Base-by-base conservation (phyloP, 1,140 invertebrate genomes). In the Drosophila lacteicornis region DNA sequence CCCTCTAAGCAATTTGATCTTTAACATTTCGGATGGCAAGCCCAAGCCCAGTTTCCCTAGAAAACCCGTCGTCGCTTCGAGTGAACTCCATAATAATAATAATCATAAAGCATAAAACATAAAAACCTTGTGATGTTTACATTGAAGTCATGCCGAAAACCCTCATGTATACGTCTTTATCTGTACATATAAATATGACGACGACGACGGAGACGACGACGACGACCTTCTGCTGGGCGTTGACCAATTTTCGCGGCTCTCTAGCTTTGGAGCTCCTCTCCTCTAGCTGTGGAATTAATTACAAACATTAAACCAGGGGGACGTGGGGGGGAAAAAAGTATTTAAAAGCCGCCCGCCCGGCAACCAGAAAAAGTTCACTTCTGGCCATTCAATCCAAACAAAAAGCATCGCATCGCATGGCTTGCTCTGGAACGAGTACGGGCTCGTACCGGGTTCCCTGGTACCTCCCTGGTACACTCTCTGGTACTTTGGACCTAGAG, bases 51-150 rank as follows among this genome's bases (percentile, higher is more conserved):
- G 66, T 73, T 60, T 73, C 67, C 53, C 38, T 22, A 73, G 69
- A 73, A 73, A 71, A 51, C 47, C 68, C 68, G 67, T 70, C 47
- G 17, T 33, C 51, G 38, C 42, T 73, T 73, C 69, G 46, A 40
- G 53, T 71, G 69, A 73, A 73, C 67, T 58, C 69, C 19, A 11
- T 27, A 73, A 63, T 75, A 42, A 51, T 76, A 66, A 57, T 66
- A 75, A 76, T 58, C 57, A 75, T 50, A 76, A 66, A 40, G 33
- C 43, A 75, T 36, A 76, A 66, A 40, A 51, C 43, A 75, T 36
- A 66, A 40, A 22, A 62, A 69, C 79, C 59, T 57, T 62, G 53
- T 76, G 76, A 66, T 80, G 81, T 84, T 84, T 84, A 84, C 76
- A 80, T 50, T 50, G 77, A 84, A 84, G 81, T 83, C 81, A 84